A percentile compares a stretch with the other conserved stretches of the same genome.
phyloP scores from a whole-genome alignment of 2,113 vertebrate species.

The Noctilio leporinus region DNA sequence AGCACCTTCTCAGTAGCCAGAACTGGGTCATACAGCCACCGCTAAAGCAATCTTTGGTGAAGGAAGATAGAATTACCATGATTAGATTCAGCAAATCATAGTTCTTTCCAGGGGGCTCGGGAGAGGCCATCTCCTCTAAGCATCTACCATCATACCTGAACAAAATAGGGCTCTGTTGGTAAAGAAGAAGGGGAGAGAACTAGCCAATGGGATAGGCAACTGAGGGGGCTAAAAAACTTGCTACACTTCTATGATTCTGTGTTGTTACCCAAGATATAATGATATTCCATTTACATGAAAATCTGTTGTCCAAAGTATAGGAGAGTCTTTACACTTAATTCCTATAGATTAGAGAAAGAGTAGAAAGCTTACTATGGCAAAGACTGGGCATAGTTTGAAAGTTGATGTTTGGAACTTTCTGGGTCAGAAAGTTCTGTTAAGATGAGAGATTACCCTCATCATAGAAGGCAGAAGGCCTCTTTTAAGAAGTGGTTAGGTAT shows the following conservation, averaged over 20 bases:
- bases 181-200: neutral
- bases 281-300: neutral
- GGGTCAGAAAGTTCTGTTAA: neutral
- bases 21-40: neutral
- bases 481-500: neutral
- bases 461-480: neutral
- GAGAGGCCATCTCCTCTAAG: neutral
- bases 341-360: neutral
- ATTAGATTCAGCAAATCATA: neutral
- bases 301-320: neutral
- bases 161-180: neutral
- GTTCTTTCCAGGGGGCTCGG: neutral
- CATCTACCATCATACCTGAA: neutral
- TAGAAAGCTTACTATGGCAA: neutral
- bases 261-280: neutral
- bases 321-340: constrained; percentile 13
- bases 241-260: neutral
- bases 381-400: neutral
- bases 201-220: neutral
- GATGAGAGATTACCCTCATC: neutral
- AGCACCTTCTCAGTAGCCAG: neutral
- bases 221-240: neutral
- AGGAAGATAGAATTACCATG: neutral
- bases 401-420: neutral
- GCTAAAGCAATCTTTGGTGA: neutral